Conservation (phyloP, 2,888 invertebrate species). For the Drosophila macrospina region DNA sequence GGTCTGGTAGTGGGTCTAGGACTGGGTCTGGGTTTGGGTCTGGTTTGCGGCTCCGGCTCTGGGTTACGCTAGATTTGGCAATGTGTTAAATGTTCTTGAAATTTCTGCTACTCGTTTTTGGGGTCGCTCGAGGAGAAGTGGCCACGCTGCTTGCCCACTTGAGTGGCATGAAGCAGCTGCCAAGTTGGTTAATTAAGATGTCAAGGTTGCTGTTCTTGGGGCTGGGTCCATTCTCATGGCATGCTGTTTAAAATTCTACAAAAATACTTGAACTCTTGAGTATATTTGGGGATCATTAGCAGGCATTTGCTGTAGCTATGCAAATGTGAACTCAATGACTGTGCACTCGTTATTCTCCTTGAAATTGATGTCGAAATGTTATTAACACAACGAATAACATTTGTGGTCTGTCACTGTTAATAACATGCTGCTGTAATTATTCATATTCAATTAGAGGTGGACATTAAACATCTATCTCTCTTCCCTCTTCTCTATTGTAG, state of each 20-base stretch:
- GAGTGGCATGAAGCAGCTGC: constrained; percentile 69
- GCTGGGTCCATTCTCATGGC: neutral
- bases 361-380: too few species aligned
- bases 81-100: constrained; percentile 80
- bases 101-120: constrained; percentile 53
- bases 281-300: neutral
- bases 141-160: constrained; percentile 60
- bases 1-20: constrained; percentile 40
- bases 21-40: constrained; percentile 15
- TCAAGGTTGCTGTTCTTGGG: constrained; percentile 64
- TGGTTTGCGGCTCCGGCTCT: constrained; percentile 26
- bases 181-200: constrained; percentile 76
- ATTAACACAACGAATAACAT: neutral
- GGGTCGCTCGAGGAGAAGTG: constrained; percentile 38
- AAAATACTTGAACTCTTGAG: constrained; percentile 8
- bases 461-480: too few species aligned
- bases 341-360: too few species aligned
- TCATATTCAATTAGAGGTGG: too few species aligned
- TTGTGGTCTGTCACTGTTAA: neutral
- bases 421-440: too few species aligned
- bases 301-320: neutral
- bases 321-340: neutral
- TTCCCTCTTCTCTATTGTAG: too few species aligned
- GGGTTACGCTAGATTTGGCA: constrained; percentile 79
- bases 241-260: neutral